Evolutionary conservation across 1,140 invertebrate genomes (phyloP), one percentile per base, ranked within the genome.

Genomic region (Bombus impatiens): DNA sequence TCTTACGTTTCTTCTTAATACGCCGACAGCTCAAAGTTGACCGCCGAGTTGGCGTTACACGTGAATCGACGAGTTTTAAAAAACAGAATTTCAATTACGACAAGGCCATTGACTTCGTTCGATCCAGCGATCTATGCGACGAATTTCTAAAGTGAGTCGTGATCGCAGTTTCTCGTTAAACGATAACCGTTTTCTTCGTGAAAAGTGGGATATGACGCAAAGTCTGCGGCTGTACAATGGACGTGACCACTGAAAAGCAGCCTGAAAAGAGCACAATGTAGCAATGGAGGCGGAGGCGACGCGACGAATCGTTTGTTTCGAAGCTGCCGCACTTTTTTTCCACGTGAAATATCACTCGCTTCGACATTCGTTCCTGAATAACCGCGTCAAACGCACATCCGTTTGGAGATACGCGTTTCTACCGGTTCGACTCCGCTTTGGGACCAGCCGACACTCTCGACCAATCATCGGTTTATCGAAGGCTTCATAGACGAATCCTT

Each of bases 381-480:
- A 80, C 28, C 80, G 72, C 77, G 86, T 86, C 83, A 81, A 83
- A 87, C 76, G 72, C 80, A 72, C 77, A 77, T 85, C 82, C 83
- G 71, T 25, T 42, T 37, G 40, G 65, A 78, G 86, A 84, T 79
- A 80, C 62, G 57, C 77, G 53, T 35, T 42, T 62, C 72, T 68
- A 77, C 59, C 76, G 75, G 5, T 12, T 15, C 42, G 9, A 44
- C 18, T 57, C 18, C 25, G 32, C 12, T 80, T 32, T 35, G 10
- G 0, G 1, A n/a, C 37, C 25, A 28, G 47, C 15, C 62, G 4
- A 42, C 37, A 68, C 67, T 81, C 70, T 74, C 35, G 47, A 71
- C 28, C 68, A n/a, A 32, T 82, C 71, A 74, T 82, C 35, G 40
- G 32, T 72, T 42, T n/a, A 42, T 72, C 70, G 25, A 18, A 37